Conservation (phyloP, 2,113 vertebrate genomes). For the Labeo rohita region DNA sequence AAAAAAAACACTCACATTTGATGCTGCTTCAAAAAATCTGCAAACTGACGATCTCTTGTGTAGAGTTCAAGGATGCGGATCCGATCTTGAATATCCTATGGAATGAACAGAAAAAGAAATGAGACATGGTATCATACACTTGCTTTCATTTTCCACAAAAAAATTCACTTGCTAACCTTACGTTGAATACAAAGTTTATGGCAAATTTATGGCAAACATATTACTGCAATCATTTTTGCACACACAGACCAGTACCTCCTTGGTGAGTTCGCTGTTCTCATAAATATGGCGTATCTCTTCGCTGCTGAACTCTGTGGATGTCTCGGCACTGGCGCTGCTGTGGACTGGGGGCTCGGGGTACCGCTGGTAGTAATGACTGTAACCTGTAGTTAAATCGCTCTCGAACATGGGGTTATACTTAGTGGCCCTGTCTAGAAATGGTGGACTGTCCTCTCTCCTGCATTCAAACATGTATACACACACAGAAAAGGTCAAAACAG, state of each 20-base stretch:
- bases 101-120: conserved; percentile 23
- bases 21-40: conserved; percentile 90
- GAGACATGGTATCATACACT: neutral
- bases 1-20: conserved; percentile 83
- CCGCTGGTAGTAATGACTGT: conserved; percentile 83
- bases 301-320: conserved; percentile 89
- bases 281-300: conserved; percentile 95
- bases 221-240: no score
- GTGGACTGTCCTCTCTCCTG: conserved; percentile 83
- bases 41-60: conserved; percentile 91
- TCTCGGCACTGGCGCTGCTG: conserved; percentile 84
- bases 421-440: conserved; percentile 86
- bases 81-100: conserved; percentile 95
- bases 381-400: conserved; percentile 81
- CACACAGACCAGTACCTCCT: conserved; percentile 77
- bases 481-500: neutral
- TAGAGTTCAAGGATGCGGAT: conserved; percentile 95
- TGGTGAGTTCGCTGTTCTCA: conserved; percentile 90
- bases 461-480: conserved; percentile 16
- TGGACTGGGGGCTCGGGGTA: conserved; percentile 80
- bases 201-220: neutral
- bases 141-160: neutral
- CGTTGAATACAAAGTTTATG: neutral
- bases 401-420: conserved; percentile 92
- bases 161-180: neutral